phyloP scores from a whole-genome alignment of 2,113 vertebrate genomes.

The Hippocampus barbouri region DNA sequence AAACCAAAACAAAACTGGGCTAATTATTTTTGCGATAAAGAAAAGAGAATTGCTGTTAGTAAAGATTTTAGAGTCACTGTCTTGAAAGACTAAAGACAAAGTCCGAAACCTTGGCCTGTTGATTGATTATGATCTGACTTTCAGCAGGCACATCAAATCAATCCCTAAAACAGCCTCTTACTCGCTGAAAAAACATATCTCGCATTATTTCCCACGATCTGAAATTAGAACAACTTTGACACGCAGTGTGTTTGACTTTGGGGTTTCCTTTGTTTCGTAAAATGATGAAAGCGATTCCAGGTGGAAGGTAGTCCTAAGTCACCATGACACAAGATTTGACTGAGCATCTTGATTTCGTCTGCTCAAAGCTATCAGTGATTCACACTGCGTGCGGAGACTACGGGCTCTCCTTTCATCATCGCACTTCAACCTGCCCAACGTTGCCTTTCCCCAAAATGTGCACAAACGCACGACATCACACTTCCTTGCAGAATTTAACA shows the following conservation, averaged over 20 bases:
- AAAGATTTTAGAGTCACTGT: too few species aligned
- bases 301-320: background rate
- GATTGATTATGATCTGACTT: too few species aligned
- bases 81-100: too few species aligned
- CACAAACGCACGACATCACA: conserved; percentile 22
- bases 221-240: background rate
- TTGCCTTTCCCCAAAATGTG: conserved; percentile 18
- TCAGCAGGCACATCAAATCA: too few species aligned
- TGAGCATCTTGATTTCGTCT: background rate
- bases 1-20: too few species aligned
- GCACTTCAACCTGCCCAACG: background rate
- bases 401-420: conserved; percentile 3
- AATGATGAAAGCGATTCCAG: background rate
- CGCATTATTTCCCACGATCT: background rate
- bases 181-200: too few species aligned
- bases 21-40: too few species aligned
- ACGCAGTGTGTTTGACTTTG: background rate
- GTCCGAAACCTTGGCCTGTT: too few species aligned
- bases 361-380: background rate
- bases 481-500: conserved; percentile 6
- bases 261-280: background rate
- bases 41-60: too few species aligned
- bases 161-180: too few species aligned
- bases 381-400: background rate
- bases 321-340: background rate